Evolutionary conservation across 2,113 vertebrate species (phyloP).

Genomic region (Dicerorhinus sumatrensis): DNA sequence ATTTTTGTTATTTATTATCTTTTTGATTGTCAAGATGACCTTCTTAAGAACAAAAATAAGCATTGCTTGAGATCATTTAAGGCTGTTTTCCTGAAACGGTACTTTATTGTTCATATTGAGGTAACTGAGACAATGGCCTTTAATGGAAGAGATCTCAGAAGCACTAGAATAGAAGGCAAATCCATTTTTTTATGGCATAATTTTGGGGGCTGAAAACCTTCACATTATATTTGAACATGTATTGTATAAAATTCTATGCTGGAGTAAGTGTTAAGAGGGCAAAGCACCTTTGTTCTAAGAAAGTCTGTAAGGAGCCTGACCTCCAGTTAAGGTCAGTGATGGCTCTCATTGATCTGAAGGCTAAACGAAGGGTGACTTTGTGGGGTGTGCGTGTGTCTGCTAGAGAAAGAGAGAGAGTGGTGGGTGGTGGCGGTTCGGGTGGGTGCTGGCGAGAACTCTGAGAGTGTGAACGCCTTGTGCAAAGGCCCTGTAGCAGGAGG

Average conservation of each 20-base stretch:
- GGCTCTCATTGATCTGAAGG: background rate
- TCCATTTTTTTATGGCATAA: background rate
- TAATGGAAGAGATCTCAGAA: background rate
- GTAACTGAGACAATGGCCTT: background rate
- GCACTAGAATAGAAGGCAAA: background rate
- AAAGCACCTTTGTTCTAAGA: slow-evolving; percentile 17
- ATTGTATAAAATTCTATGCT: background rate
- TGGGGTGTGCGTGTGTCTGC: background rate
- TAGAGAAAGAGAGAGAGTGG: no score
- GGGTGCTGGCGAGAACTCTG: background rate
- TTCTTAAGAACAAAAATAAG: slow-evolving; percentile 38
- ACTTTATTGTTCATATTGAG: background rate
- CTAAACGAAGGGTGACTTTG: background rate
- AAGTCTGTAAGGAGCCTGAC: background rate
- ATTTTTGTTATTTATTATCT: slow-evolving; percentile 1
- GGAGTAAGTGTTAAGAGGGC: background rate
- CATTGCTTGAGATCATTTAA: background rate
- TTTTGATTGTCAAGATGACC: slow-evolving; percentile 23
- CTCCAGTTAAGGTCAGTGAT: background rate
- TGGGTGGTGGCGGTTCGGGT: background rate
- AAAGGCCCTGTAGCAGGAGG: background rate
- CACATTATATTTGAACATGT: background rate
- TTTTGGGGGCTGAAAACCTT: background rate
- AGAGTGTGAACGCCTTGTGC: background rate
- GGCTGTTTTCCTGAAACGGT: background rate